These are phyloP conservation scores for Cheilosia vernalis DNA, from an alignment of 2,888 invertebrate species.

Conservation along the genomic window DNA sequence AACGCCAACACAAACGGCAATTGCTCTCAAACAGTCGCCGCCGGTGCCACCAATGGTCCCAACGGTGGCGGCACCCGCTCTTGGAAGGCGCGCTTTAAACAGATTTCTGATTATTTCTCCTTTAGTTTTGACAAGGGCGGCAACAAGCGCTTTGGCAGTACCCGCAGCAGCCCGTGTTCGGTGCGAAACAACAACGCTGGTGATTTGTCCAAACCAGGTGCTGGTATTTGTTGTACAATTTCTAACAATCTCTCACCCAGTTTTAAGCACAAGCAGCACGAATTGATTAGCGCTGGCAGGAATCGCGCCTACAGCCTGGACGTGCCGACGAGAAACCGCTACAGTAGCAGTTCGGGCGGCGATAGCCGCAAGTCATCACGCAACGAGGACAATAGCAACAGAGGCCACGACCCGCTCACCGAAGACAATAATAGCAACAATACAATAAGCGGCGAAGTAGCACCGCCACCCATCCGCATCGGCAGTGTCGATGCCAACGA, in stretches of 20 bases:
- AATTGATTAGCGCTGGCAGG: conserved; percentile 77
- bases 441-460: conserved; percentile 80
- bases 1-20: conserved; percentile 67
- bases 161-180: conserved; percentile 81
- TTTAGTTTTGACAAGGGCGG: conserved; percentile 82
- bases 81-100: conserved; percentile 82
- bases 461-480: conserved; percentile 80
- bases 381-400: conserved; percentile 79
- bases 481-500: conserved; percentile 79
- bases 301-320: conserved; percentile 83
- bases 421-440: conserved; percentile 82
- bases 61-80: conserved; percentile 69
- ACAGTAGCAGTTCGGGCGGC: conserved; percentile 81
- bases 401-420: conserved; percentile 76
- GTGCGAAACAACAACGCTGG: conserved; percentile 79
- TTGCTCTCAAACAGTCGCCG: conserved; percentile 52
- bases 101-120: conserved; percentile 83
- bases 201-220: conserved; percentile 73
- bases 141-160: conserved; percentile 81
- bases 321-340: conserved; percentile 81
- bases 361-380: conserved; percentile 82
- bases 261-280: conserved; percentile 77
- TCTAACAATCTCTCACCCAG: conserved; percentile 80
- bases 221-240: conserved; percentile 81
- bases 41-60: conserved; percentile 30